Conservation (phyloP, 2,113 vertebrate species). For the Fregata magnificens region DNA sequence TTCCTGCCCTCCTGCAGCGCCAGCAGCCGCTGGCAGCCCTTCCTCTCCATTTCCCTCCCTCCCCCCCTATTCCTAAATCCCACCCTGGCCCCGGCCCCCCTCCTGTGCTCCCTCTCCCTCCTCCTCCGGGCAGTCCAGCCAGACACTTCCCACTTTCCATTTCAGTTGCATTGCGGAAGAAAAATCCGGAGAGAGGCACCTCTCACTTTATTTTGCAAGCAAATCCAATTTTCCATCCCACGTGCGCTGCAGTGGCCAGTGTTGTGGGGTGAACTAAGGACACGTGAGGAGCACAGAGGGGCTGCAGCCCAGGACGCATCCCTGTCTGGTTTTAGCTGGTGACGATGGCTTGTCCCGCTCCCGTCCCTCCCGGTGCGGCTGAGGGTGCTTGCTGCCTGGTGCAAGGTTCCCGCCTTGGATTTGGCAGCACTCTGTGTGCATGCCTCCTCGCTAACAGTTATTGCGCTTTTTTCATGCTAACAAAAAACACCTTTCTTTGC, state of each 20-base stretch:
- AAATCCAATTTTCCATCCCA: background rate
- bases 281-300: fast-evolving
- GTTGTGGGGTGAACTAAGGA: background rate
- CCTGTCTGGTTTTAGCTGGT: fast-evolving
- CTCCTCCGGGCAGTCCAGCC: background rate
- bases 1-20: background rate
- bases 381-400: background rate
- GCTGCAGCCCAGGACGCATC: background rate
- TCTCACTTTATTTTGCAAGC: background rate
- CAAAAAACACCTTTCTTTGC: background rate
- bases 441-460: background rate
- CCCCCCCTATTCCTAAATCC: background rate
- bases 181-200: background rate
- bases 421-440: fast-evolving
- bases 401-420: fast-evolving
- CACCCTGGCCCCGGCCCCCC: background rate
- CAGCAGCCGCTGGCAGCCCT: background rate
- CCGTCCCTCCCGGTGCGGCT: fast-evolving
- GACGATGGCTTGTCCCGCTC: fast-evolving
- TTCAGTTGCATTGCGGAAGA: background rate
- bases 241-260: background rate
- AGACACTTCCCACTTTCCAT: background rate
- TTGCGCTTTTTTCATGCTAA: fast-evolving
- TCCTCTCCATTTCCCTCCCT: background rate
- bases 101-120: background rate